Percentiles rank a stretch among this genome's conserved stretches.
Evolutionary conservation across 2,888 invertebrate species (phyloP).

Genomic region (Cryptocephalus moraei): DNA sequence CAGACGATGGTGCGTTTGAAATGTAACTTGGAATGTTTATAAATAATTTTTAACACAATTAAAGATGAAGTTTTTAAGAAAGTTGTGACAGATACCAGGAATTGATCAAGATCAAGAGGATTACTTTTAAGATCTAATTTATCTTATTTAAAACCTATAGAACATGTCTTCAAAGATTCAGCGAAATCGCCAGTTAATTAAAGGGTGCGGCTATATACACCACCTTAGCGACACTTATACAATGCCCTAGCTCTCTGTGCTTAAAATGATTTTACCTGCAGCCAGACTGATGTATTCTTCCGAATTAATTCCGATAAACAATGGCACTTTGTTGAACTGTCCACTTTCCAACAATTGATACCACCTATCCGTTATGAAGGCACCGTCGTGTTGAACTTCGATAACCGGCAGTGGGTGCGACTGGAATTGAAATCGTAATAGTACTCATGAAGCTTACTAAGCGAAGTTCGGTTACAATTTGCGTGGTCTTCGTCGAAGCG

Average conservation of each 20-base stretch:
- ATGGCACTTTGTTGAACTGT: slow-evolving; percentile 14
- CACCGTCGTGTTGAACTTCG: slow-evolving; percentile 12
- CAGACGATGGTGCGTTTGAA: no score
- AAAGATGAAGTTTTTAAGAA: no score
- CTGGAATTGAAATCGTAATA: slow-evolving; percentile 1
- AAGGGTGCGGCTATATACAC: no score
- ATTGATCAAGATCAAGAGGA: no score
- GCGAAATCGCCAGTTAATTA: no score
- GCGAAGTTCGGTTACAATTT: slow-evolving; percentile 4
- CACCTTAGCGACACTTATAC: no score
- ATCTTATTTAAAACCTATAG: no score
- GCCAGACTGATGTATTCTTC: slow-evolving; percentile 14
- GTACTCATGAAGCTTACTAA: background rate
- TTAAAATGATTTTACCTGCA: slow-evolving; percentile 4
- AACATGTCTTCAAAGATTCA: no score
- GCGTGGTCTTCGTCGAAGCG: slow-evolving; percentile 9
- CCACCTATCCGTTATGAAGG: slow-evolving; percentile 14
- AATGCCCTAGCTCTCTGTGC: background rate
- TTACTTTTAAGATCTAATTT: no score
- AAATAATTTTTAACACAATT: no score
- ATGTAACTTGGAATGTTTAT: no score
- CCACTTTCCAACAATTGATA: slow-evolving; percentile 13
- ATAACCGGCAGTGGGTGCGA: slow-evolving; percentile 13
- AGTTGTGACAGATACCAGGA: no score
- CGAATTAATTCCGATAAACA: slow-evolving; percentile 17